A percentile compares a stretch with the other conserved stretches of the same genome.
Conservation (phyloP, 2,888 invertebrate species). For the Drosophila bunnanda region DNA sequence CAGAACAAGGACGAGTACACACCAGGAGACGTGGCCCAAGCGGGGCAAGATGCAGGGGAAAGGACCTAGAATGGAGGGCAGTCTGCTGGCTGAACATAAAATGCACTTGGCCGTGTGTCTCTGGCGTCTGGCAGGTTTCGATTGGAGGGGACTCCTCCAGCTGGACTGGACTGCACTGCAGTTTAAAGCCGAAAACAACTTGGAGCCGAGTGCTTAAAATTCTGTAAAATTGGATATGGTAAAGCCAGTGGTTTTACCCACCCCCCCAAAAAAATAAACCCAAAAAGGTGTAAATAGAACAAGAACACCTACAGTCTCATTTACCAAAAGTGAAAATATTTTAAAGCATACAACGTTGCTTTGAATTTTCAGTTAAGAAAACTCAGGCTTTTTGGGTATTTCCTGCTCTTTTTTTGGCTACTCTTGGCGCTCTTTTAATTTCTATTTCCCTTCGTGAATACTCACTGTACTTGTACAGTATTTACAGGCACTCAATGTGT, state of each 20-base stretch:
- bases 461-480: constrained; percentile 27
- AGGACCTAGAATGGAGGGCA: constrained; percentile 41
- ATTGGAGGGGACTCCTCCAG: constrained; percentile 29
- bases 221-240: constrained; percentile 59
- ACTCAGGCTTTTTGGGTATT: neutral
- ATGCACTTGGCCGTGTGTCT: constrained; percentile 60
- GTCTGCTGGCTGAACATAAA: constrained; percentile 62
- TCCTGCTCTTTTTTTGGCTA: neutral
- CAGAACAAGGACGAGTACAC: constrained; percentile 34
- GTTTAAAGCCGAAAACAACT: constrained; percentile 52
- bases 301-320: constrained; percentile 24
- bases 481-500: constrained; percentile 43
- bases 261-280: constrained; percentile 5
- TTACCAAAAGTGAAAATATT: constrained; percentile 1
- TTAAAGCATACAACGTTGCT: neutral
- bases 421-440: neutral
- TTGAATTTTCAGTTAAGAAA: neutral
- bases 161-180: constrained; percentile 22
- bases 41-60: constrained; percentile 7
- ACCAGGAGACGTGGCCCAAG: constrained; percentile 30
- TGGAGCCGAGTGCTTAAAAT: constrained; percentile 51
- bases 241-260: constrained; percentile 36
- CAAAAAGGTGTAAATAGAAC: constrained; percentile 57
- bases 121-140: constrained; percentile 40
- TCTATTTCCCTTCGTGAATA: neutral